phyloP scores from a whole-genome alignment of 2,113 vertebrate genomes.

The Eleginops maclovinus region DNA sequence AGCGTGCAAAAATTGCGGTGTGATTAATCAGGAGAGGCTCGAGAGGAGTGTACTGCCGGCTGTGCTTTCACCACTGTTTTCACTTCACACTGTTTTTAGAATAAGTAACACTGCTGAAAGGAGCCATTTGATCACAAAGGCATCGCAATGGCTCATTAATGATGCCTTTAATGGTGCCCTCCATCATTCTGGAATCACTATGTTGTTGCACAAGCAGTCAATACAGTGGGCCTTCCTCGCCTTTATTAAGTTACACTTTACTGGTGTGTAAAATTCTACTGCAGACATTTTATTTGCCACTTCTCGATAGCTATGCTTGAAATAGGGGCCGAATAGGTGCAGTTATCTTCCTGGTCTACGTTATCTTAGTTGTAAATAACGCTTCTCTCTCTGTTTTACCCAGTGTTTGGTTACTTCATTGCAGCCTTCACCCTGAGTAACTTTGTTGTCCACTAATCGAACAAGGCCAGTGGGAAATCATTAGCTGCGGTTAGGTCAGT shows the following conservation, averaged over 20 bases:
- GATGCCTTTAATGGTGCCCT: constrained; percentile 74
- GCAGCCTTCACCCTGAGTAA: constrained; percentile 51
- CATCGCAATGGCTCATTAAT: constrained; percentile 74
- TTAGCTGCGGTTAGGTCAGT: constrained; percentile 67
- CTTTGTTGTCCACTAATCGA: constrained; percentile 31
- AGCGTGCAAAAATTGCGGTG: constrained; percentile 60
- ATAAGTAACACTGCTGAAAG: constrained; percentile 53
- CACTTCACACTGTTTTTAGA: constrained; percentile 69
- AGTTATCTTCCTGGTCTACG: constrained; percentile 33
- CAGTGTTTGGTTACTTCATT: constrained; percentile 30
- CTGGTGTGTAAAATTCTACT: constrained; percentile 81
- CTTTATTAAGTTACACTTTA: constrained; percentile 81
- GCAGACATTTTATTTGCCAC: constrained; percentile 79
- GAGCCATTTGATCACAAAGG: constrained; percentile 74
- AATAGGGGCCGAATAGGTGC: constrained; percentile 59
- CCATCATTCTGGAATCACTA: constrained; percentile 73
- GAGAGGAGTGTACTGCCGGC: constrained; percentile 41
- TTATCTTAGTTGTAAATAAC: constrained; percentile 69
- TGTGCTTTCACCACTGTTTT: constrained; percentile 64
- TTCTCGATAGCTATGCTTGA: constrained; percentile 66
- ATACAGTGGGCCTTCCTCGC: constrained; percentile 55
- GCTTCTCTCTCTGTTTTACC: constrained; percentile 24
- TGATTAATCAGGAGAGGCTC: constrained; percentile 71
- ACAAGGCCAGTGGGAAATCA: constrained; percentile 65
- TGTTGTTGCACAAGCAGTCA: constrained; percentile 69